Evolutionary conservation across 2,113 vertebrate genomes (phyloP).

Genomic region (Coptodon bakossiorum): DNA sequence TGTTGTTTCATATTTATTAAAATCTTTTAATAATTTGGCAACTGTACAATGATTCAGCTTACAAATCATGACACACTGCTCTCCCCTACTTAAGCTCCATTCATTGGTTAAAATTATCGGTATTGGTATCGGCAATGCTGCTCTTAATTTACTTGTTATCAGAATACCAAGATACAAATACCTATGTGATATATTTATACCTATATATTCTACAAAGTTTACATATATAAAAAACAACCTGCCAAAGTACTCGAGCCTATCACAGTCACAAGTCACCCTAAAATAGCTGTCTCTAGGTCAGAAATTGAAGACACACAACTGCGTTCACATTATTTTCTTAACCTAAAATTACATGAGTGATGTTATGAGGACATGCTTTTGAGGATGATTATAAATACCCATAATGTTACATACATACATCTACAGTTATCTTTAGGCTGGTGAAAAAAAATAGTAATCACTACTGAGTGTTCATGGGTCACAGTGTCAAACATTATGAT

Average conservation of each 20-base stretch:
- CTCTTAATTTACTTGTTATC: not conserved
- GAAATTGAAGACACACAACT: not conserved
- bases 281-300: not conserved
- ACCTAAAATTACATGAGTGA: not conserved
- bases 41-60: not conserved
- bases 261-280: not conserved
- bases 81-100: not conserved
- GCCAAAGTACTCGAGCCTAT: not conserved
- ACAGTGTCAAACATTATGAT: not conserved
- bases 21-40: not conserved
- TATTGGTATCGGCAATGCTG: not conserved
- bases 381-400: not conserved
- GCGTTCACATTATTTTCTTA: not conserved
- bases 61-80: not conserved
- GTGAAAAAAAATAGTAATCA: not conserved
- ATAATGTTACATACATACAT: not conserved
- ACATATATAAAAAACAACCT: not conserved
- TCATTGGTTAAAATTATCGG: accelerated
- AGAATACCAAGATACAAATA: not conserved
- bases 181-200: not conserved
- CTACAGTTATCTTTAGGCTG: not conserved
- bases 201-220: not conserved
- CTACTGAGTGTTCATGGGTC: not conserved
- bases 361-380: not conserved
- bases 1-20: not conserved